Conservation (phyloP, 2,113 vertebrate species). For the Numida meleagris region DNA sequence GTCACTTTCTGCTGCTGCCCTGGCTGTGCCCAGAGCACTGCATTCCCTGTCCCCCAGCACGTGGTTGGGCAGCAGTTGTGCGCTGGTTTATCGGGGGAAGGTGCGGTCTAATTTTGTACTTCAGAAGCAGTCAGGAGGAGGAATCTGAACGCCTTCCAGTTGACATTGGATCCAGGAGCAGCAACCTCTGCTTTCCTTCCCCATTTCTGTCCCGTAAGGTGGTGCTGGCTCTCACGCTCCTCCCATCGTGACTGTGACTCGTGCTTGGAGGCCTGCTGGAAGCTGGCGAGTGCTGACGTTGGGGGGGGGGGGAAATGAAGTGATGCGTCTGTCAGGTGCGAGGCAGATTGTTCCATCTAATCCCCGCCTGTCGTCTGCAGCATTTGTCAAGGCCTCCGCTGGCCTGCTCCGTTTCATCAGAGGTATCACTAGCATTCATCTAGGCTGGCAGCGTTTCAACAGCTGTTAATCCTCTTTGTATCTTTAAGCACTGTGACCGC, state of each 20-base stretch:
- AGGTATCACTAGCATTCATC: slow-evolving; percentile 16
- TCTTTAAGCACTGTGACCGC: slow-evolving; percentile 44
- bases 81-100: neutral
- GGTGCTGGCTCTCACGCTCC: rapidly evolving
- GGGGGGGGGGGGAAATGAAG: neutral
- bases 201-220: rapidly evolving
- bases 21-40: neutral
- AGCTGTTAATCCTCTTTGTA: slow-evolving; percentile 67
- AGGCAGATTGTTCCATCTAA: slow-evolving; percentile 27
- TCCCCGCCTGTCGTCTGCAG: neutral
- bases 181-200: neutral
- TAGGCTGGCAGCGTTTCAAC: slow-evolving; percentile 54
- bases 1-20: rapidly evolving
- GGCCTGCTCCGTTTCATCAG: neutral
- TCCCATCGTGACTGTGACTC: neutral
- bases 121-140: slow-evolving; percentile 25
- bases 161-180: neutral
- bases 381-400: neutral
- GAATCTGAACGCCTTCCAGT: neutral
- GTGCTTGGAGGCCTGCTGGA: neutral
- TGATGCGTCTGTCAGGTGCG: neutral
- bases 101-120: slow-evolving; percentile 13
- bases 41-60: neutral
- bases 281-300: rapidly evolving
- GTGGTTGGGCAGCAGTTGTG: neutral